phyloP scores from a whole-genome alignment of 2,797 vertebrate genomes.

The Podarcis siculus region DNA sequence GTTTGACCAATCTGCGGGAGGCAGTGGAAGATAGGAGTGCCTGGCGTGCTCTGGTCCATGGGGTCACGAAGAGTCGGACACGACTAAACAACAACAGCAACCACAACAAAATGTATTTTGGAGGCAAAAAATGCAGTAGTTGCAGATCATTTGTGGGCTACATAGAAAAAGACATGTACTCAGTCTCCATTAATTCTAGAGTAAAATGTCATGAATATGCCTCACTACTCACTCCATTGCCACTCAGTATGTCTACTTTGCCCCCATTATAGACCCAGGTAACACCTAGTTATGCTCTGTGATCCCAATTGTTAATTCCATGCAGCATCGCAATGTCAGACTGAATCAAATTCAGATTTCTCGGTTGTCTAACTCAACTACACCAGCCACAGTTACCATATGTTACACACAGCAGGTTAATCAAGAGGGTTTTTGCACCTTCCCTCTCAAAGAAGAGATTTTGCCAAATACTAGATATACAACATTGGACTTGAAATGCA shows the following conservation, averaged over 20 bases:
- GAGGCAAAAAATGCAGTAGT: no score
- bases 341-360: slow-evolving; percentile 51
- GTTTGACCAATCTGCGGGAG: no score
- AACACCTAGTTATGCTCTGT: slow-evolving; percentile 60
- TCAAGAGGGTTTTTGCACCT: slow-evolving; percentile 48
- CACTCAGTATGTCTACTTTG: neutral
- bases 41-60: no score
- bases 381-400: slow-evolving; percentile 68
- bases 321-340: slow-evolving; percentile 48
- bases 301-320: slow-evolving; percentile 61
- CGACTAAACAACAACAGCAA: no score
- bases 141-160: no score
- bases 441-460: slow-evolving; percentile 71
- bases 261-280: neutral
- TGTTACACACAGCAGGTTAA: slow-evolving; percentile 63
- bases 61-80: no score
- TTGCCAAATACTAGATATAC: slow-evolving; percentile 68
- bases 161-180: no score
- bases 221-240: neutral
- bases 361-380: slow-evolving; percentile 59
- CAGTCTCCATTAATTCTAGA: no score
- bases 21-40: no score
- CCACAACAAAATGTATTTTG: no score
- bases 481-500: slow-evolving; percentile 54
- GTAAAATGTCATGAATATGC: no score